phyloP scores from a whole-genome alignment of 1,140 invertebrate species.

The Drosophila bocqueti region DNA sequence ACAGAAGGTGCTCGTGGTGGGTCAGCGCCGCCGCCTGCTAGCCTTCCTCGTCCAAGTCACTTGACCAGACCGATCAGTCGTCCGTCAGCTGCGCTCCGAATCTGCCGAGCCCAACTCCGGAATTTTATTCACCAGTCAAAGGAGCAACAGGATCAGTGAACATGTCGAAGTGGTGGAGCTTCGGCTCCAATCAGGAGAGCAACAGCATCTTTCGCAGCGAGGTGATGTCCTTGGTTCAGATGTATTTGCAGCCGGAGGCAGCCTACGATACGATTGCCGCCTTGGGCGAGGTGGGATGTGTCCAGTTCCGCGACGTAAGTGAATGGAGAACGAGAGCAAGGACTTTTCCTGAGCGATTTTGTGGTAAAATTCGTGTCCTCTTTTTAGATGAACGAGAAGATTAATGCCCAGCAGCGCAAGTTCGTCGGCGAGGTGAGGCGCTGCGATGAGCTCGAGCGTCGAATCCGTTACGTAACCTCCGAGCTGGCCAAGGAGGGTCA shows the following conservation, averaged over 20 bases:
- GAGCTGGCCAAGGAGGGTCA: conserved; percentile 94
- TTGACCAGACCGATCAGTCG: conserved; percentile 73
- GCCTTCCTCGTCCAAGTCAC: conserved; percentile 58
- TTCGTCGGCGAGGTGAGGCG: conserved; percentile 93
- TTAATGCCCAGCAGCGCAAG: conserved; percentile 94
- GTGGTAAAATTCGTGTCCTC: neutral
- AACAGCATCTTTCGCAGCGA: conserved; percentile 94
- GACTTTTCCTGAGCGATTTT: no score
- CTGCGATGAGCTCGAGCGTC: conserved; percentile 94
- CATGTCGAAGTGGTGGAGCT: conserved; percentile 52
- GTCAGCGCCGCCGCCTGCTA: conserved; percentile 8
- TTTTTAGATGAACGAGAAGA: conserved; percentile 90
- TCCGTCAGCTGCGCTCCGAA: conserved; percentile 41
- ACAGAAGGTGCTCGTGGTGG: conserved; percentile 41
- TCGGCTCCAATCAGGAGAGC: conserved; percentile 83
- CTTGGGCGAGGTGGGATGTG: conserved; percentile 94
- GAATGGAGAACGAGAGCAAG: neutral
- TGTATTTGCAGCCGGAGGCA: conserved; percentile 95
- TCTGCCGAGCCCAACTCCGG: conserved; percentile 29
- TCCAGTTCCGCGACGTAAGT: conserved; percentile 94
- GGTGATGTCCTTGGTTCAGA: conserved; percentile 93
- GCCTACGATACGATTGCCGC: conserved; percentile 95
- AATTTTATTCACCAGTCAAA: neutral
- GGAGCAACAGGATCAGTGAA: conserved; percentile 20
- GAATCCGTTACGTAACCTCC: conserved; percentile 93